Base-by-base conservation (phyloP, 35 echinoderm and acorn worm genomes). In the Holothuria glaberrima region DNA sequence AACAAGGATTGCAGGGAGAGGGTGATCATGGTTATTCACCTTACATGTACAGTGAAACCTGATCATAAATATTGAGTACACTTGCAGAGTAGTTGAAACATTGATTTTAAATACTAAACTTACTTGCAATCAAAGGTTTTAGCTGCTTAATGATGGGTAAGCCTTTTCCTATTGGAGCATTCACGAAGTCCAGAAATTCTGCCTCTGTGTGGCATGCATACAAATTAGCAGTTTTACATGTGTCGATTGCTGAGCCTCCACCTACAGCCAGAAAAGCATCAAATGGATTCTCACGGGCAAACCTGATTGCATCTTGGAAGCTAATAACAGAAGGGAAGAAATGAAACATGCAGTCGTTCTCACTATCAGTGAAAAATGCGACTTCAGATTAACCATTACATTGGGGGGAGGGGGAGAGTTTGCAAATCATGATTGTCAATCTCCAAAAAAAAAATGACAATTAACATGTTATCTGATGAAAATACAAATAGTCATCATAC, bases 231-330 rank as follows among this genome's bases (percentile, higher is more conserved):
- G 93, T 93, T 71, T 99, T 99, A 59, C 93, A 94, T 27, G 97
- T 99, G 78, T 99, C 97, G 50, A 99, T 99, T 6, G 93, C 97
- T 57, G 97, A 99, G 21, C 97, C 97, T 31, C 97, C 97, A 85
- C 97, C 97, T 21, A 99, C 97, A 6, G 97, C 97, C 71, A 99
- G 87, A 44, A 83, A 99, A 0, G 97, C 97, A 86, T 99, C 97
- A 79, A 93, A 93, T 18, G 85, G 75, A 81, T 90, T 91, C 21
- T 86, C 65, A 60, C 90, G 92, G 17, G 93, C 97, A 93, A 99
- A 99, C 0, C 71, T 57, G 52, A 99, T 99, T 0, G 97, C 97
- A 22, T 92, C 87, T 41, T 99, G 59, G 56, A 99, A 99, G 88
- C 97, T 99, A n/a, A n/a, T n/a, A n/a, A n/a, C n/a, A n/a, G n/a